Conservation (phyloP, 2,797 vertebrate species). For the Micropoecilia bifurca region DNA sequence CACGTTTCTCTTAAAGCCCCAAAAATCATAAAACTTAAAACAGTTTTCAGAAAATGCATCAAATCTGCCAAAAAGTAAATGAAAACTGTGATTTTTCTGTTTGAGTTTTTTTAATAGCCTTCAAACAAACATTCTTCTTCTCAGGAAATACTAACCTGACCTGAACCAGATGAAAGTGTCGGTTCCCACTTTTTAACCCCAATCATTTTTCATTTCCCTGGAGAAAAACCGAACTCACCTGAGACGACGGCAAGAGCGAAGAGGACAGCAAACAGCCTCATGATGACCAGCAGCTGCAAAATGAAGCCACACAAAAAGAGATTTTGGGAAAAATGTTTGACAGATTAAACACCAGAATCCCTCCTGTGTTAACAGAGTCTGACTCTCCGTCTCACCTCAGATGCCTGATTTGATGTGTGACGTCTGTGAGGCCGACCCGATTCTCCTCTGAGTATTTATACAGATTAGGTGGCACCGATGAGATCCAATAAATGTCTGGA, state of each 20-base stretch:
- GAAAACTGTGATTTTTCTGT: background rate
- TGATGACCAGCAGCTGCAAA: constrained; percentile 69
- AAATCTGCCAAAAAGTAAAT: background rate
- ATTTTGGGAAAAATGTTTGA: background rate
- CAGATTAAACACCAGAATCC: background rate
- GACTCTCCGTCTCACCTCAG: constrained; percentile 42
- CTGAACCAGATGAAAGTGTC: background rate
- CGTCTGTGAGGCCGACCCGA: constrained; percentile 5
- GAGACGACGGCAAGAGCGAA: constrained; percentile 74
- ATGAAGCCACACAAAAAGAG: background rate
- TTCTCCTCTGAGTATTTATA: constrained; percentile 60
- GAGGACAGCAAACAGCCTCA: constrained; percentile 76
- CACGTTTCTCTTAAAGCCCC: background rate
- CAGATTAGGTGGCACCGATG: constrained; percentile 14
- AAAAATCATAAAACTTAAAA: background rate
- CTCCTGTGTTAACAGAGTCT: background rate
- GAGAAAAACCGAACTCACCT: constrained; percentile 63
- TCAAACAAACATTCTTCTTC: background rate
- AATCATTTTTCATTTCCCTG: background rate
- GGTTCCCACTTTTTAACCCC: background rate
- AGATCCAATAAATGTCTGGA: constrained; percentile 50
- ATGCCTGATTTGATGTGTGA: constrained; percentile 30
- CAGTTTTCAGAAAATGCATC: background rate
- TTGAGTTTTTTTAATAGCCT: background rate
- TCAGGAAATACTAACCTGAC: background rate